Percentiles rank a stretch among this genome's conserved stretches.
phyloP scores from a whole-genome alignment of 2,113 vertebrate species.

The Helogale parvula region DNA sequence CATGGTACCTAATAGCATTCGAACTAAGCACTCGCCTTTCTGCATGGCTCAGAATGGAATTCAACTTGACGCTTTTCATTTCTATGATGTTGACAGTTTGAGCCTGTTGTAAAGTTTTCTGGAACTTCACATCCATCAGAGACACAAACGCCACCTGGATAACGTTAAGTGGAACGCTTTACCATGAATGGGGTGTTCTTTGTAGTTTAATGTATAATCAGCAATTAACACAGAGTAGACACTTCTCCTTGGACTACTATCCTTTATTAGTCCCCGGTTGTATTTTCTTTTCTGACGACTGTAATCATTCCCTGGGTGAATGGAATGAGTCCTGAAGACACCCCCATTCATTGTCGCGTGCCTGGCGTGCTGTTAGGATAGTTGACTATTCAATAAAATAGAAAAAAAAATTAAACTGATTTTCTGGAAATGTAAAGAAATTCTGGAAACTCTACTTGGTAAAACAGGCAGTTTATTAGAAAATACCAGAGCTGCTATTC shows the following conservation, averaged over 20 bases:
- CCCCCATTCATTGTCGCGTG: not conserved
- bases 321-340: not conserved
- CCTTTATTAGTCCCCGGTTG: not conserved
- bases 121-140: not conserved
- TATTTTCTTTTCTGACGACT: not conserved
- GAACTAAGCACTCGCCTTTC: not conserved
- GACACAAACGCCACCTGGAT: not conserved
- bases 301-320: not conserved
- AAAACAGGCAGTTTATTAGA: not conserved
- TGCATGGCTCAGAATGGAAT: not conserved
- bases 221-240: not conserved
- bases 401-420: not conserved
- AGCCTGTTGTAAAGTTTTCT: slow-evolving; percentile 28
- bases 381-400: not conserved
- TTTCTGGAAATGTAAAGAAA: not conserved
- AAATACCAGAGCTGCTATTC: not conserved
- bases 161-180: not conserved
- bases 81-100: slow-evolving; percentile 24
- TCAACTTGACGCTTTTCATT: not conserved
- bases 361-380: not conserved
- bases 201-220: not conserved
- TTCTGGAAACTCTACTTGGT: not conserved
- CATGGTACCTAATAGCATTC: not conserved
- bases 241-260: not conserved
- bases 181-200: not conserved